A percentile compares a stretch with the other conserved stretches of the same genome.
Evolutionary conservation across 2,113 vertebrate genomes (phyloP).

Genomic region (Leptodactylus fuscus): DNA sequence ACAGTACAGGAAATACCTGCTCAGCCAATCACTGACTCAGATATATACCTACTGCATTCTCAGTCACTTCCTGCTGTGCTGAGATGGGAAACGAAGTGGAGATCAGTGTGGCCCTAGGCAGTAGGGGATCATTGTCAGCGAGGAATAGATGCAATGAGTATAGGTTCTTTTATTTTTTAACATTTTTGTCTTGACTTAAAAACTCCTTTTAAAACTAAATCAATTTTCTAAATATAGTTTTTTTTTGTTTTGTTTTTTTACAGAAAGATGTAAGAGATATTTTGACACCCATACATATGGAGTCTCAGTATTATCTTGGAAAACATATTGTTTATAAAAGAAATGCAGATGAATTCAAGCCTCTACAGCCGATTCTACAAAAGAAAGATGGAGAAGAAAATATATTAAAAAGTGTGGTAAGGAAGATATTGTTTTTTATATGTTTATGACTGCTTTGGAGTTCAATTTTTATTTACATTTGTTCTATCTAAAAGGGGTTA

Average conservation of each 20-base stretch:
- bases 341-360: constrained; percentile 70
- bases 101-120: too few relatives aligned
- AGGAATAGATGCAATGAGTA: too few relatives aligned
- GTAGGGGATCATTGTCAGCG: too few relatives aligned
- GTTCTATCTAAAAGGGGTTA: neutral
- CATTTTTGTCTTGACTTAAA: too few relatives aligned
- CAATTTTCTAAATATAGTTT: too few relatives aligned
- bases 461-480: neutral
- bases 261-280: constrained; percentile 93
- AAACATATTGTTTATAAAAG: constrained; percentile 67
- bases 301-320: constrained; percentile 83
- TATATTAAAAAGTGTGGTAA: constrained; percentile 83
- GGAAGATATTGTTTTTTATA: constrained; percentile 10
- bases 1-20: too few relatives aligned
- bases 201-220: too few relatives aligned
- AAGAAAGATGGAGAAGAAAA: constrained; percentile 74
- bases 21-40: too few relatives aligned
- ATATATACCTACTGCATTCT: too few relatives aligned
- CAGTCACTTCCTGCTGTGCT: too few relatives aligned
- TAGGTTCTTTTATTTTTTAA: too few relatives aligned
- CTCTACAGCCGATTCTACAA: constrained; percentile 89
- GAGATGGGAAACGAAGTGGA: too few relatives aligned
- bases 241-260: constrained; percentile 32
- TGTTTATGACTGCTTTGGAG: neutral
- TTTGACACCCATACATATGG: constrained; percentile 85